Evolutionary conservation across 1,140 invertebrate species (phyloP).

Genomic region (Drosophila kohkoa): DNA sequence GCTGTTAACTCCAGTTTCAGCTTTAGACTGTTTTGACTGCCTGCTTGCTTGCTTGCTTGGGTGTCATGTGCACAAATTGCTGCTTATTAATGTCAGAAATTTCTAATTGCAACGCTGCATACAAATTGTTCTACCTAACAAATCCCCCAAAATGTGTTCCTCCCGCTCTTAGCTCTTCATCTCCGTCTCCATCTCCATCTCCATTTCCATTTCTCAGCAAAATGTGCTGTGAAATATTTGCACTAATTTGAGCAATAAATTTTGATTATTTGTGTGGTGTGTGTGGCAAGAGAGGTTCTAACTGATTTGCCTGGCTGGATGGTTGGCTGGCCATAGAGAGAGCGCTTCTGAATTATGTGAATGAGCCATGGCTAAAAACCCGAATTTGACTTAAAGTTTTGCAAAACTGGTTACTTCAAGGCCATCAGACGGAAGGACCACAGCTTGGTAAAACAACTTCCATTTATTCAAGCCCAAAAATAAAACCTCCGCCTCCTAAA

Average conservation of each 20-base stretch:
- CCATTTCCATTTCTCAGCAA: too few species aligned
- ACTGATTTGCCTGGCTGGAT: slow-evolving; percentile 42
- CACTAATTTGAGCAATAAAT: slow-evolving; percentile 79
- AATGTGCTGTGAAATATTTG: slow-evolving; percentile 71
- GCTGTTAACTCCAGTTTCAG: background rate
- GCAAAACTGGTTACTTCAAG: slow-evolving; percentile 4
- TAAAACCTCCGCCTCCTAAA: background rate
- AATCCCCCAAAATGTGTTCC: background rate
- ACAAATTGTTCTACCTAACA: slow-evolving; percentile 62
- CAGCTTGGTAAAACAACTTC: background rate
- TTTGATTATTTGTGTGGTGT: slow-evolving; percentile 70
- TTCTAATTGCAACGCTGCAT: slow-evolving; percentile 80
- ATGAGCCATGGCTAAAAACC: slow-evolving; percentile 21
- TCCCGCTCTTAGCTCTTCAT: slow-evolving; percentile 3
- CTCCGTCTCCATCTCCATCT: slow-evolving; percentile 9
- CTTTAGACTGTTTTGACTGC: slow-evolving; percentile 18
- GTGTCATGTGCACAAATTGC: slow-evolving; percentile 79
- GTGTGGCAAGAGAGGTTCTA: slow-evolving; percentile 13
- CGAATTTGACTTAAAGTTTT: slow-evolving; percentile 36
- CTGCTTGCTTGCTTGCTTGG: slow-evolving; percentile 27
- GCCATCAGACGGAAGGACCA: background rate
- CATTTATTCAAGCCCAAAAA: slow-evolving; percentile 5
- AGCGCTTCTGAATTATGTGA: slow-evolving; percentile 28
- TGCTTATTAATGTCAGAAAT: slow-evolving; percentile 81
- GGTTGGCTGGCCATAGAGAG: slow-evolving; percentile 38